Percentiles rank a stretch among this genome's conserved stretches.
Evolutionary conservation across 2,113 vertebrate genomes (phyloP).

Genomic region (Carettochelys insculpta): DNA sequence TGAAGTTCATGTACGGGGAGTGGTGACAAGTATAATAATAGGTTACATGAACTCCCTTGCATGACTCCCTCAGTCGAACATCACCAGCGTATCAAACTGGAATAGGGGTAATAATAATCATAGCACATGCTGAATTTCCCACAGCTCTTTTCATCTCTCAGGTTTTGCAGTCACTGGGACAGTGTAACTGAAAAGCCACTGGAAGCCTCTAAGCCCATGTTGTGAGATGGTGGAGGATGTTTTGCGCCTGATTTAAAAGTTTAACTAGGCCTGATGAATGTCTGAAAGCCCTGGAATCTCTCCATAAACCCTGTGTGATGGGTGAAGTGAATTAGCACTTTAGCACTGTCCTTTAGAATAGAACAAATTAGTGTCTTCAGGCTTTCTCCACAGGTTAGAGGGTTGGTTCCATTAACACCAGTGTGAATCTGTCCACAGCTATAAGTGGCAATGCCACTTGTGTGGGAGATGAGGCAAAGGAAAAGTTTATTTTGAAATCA

Average conservation of each 20-base stretch:
- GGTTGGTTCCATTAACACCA: background rate
- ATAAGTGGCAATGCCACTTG: background rate
- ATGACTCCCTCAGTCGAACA: background rate
- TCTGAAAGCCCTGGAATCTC: background rate
- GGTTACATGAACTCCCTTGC: background rate
- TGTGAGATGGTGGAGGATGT: accelerated
- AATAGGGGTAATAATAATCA: background rate
- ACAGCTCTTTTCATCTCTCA: too few relatives aligned
- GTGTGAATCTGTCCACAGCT: background rate
- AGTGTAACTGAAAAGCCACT: background rate
- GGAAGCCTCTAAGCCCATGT: background rate
- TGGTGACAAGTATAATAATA: constrained; percentile 1
- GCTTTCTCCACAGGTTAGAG: background rate
- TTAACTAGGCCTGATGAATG: background rate
- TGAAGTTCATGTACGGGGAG: background rate
- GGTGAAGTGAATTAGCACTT: background rate
- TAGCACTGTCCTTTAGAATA: accelerated
- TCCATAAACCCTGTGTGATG: background rate
- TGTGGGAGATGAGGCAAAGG: background rate
- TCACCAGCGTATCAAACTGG: background rate
- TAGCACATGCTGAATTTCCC: background rate
- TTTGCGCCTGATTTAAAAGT: background rate
- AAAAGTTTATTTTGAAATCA: background rate
- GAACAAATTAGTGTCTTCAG: background rate
- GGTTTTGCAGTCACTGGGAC: too few relatives aligned